Evolutionary conservation across 1,140 invertebrate species (phyloP).

Genomic region (Musca domestica): DNA sequence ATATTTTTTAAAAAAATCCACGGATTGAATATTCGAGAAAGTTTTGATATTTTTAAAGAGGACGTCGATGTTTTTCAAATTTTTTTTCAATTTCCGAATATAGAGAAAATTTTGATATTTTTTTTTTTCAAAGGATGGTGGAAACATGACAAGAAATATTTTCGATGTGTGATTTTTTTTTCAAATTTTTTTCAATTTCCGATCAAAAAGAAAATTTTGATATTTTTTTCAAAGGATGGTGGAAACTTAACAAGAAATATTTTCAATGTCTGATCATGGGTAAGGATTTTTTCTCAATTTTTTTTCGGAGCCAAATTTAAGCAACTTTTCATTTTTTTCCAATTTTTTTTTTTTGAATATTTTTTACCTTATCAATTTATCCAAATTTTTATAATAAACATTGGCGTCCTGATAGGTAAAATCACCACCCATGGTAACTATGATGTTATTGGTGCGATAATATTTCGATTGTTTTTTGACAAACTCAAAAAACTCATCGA

Average conservation of each 20-base stretch:
- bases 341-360: neutral
- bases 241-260: too few species aligned
- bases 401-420: constrained; percentile 87
- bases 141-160: too few species aligned
- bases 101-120: neutral
- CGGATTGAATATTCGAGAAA: too few species aligned
- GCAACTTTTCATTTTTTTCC: neutral
- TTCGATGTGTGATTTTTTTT: too few species aligned
- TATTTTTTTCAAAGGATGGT: neutral
- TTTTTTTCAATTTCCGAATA: too few species aligned
- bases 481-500: constrained; percentile 60
- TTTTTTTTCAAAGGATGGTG: neutral
- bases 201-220: neutral
- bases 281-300: too few species aligned
- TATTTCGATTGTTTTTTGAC: constrained; percentile 57
- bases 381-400: constrained; percentile 84
- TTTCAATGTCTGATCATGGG: neutral
- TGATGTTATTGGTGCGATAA: constrained; percentile 73
- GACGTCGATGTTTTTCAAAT: too few species aligned
- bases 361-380: constrained; percentile 80
- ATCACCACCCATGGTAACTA: constrained; percentile 92
- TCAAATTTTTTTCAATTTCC: too few species aligned
- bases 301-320: neutral
- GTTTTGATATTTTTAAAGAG: too few species aligned
- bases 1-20: too few species aligned